Evolutionary conservation across 2,113 vertebrate species (phyloP), one percentile per base, ranked within the genome.

Genomic region (Sinocyclocheilus anshuiensis): DNA sequence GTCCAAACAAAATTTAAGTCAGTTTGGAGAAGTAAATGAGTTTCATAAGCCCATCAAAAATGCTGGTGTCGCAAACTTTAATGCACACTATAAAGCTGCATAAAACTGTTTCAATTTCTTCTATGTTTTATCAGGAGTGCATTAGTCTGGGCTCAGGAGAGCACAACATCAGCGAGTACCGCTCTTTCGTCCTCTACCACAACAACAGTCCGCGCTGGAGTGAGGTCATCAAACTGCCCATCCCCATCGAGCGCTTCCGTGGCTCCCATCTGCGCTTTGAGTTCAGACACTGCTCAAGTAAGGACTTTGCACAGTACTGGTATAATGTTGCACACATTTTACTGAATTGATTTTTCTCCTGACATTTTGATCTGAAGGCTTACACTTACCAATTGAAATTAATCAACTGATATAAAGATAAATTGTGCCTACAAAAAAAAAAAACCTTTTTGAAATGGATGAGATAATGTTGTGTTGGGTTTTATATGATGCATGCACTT

Each of bases 211-310:
- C 98, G 6, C 96, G 98, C n/a, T 99, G 98, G 98, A 96, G 97
- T 1, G 98, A 99, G 84, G 95, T 98, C 84, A 92, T 99, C 89
- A 99, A 99, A 59, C 92, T 99, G 75, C 97, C 98, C 39, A 97
- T 99, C 85, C 98, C 98, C 85, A 97, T 99, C 2, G 98, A 99
- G 93, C 93, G 97, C 3, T 99, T 99, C 93, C 95, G 97, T 18
- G 98, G 98, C 0, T 98, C 97, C 29, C 98, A 99, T 91, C 96
- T 99, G 1, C 98, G 98, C 87, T 99, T 99, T n/a, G 98, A 99
- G 91, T 99, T 99, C 95, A 94, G 98, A 61, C 98, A 99, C 91
- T 99, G 98, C 92, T 99, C 98, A 89, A 99, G 98, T 99, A 93
- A 96, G 97, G 95, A 79, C n/a, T 39, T 55, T 42, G 11, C 57